phyloP scores from a whole-genome alignment of 2,113 vertebrate species.

The Forbesichthys agassizii region DNA sequence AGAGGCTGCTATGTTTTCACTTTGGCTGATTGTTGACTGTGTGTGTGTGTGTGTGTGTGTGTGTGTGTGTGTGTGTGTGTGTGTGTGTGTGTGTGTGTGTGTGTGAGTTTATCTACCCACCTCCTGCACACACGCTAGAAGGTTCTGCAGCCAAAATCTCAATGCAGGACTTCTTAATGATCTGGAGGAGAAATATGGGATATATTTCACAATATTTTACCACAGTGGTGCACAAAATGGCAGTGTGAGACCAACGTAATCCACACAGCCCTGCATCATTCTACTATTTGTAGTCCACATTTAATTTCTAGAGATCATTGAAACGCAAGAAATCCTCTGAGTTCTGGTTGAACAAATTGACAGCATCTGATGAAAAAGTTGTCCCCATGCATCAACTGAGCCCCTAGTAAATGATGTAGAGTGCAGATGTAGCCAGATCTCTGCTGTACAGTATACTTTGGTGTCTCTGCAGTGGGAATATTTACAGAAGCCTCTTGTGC shows the following conservation, averaged over 20 bases:
- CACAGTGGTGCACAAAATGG: background rate
- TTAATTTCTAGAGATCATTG: too few relatives aligned
- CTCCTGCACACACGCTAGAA: conserved; percentile 86
- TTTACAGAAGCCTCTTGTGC: too few relatives aligned
- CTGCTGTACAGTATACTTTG: too few relatives aligned
- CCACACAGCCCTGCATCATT: too few relatives aligned
- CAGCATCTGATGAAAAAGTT: background rate
- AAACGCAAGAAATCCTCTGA: background rate
- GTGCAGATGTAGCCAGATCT: background rate
- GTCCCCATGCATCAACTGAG: background rate
- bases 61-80: too few relatives aligned
- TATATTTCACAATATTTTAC: background rate
- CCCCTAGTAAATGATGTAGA: background rate
- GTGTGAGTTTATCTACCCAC: conserved; percentile 66
- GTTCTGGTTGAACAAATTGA: background rate
- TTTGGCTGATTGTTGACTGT: too few relatives aligned
- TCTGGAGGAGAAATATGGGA: conserved; percentile 64
- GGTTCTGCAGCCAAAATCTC: conserved; percentile 86
- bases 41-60: too few relatives aligned
- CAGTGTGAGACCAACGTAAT: too few relatives aligned
- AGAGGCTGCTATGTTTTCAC: too few relatives aligned
- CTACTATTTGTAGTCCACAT: too few relatives aligned
- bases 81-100: background rate
- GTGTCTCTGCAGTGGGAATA: too few relatives aligned
- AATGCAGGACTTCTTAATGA: conserved; percentile 87